Percentiles rank a stretch among this genome's conserved stretches.
Conservation (phyloP, 2,888 invertebrate species). For the Drosophila peninsularis region DNA sequence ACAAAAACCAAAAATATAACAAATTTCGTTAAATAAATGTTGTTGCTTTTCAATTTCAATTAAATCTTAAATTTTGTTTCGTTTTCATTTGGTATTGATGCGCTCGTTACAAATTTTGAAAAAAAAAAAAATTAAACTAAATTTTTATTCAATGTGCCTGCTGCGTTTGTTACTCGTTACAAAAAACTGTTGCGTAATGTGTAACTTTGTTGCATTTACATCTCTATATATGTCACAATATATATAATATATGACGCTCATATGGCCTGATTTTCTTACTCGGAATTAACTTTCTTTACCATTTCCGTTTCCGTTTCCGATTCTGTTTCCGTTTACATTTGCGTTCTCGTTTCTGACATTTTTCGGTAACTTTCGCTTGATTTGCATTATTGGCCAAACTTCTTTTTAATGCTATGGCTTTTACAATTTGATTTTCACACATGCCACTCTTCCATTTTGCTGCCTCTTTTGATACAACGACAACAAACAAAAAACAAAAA, state of each 20-base stretch:
- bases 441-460: slow-evolving; percentile 77
- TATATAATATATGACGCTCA: slow-evolving; percentile 61
- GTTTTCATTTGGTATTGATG: slow-evolving; percentile 60
- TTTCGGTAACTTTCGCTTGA: slow-evolving; percentile 46
- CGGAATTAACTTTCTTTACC: slow-evolving; percentile 42
- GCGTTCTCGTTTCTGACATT: slow-evolving; percentile 36
- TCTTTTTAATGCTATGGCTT: slow-evolving; percentile 66
- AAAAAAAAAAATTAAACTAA: slow-evolving; percentile 34
- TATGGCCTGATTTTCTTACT: slow-evolving; percentile 56
- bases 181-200: slow-evolving; percentile 75
- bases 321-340: background rate
- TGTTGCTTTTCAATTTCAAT: slow-evolving; percentile 63
- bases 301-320: slow-evolving; percentile 30
- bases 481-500: slow-evolving; percentile 36
- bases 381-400: slow-evolving; percentile 57
- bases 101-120: slow-evolving; percentile 69
- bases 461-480: slow-evolving; percentile 73
- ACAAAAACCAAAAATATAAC: slow-evolving; percentile 40
- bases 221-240: slow-evolving; percentile 65
- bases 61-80: slow-evolving; percentile 16
- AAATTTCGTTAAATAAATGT: slow-evolving; percentile 77
- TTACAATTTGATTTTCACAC: slow-evolving; percentile 67
- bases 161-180: slow-evolving; percentile 79
- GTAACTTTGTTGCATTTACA: slow-evolving; percentile 78
- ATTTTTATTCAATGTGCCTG: slow-evolving; percentile 74